Percentiles rank a stretch among this genome's conserved stretches.
Conservation (phyloP, 2,113 vertebrate species). For the Formicarius rufipectus region DNA sequence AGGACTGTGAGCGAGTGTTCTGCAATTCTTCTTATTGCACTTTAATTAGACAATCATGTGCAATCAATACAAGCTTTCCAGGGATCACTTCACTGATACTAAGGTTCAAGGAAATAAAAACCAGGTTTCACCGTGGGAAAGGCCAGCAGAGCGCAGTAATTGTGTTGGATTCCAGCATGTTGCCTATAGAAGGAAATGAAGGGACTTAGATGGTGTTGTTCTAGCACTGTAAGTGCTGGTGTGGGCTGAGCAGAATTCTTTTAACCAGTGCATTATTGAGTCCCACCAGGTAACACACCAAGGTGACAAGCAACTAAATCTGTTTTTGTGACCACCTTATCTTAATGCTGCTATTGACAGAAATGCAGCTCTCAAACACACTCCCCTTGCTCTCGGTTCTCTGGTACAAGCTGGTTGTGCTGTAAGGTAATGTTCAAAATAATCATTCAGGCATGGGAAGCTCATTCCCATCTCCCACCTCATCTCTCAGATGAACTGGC, state of each 20-base stretch:
- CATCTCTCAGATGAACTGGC: background rate
- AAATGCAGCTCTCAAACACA: background rate
- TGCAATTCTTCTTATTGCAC: constrained; percentile 12
- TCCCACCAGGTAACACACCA: background rate
- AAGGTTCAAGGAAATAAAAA: constrained; percentile 58
- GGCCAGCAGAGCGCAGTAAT: constrained; percentile 29
- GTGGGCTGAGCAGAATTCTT: background rate
- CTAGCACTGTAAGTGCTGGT: background rate
- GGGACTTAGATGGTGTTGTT: background rate
- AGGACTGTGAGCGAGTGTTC: background rate
- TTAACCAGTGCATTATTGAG: background rate
- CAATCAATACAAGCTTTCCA: constrained; percentile 56
- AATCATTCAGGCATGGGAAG: background rate
- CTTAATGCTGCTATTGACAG: background rate
- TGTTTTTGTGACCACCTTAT: background rate
- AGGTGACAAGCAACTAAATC: background rate
- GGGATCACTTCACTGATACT: constrained; percentile 36
- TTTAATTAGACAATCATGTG: constrained; percentile 56
- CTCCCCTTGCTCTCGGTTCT: background rate
- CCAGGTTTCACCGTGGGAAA: constrained; percentile 49
- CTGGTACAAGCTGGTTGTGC: background rate
- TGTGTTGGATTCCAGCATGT: background rate
- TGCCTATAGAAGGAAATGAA: background rate
- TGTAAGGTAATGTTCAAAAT: background rate
- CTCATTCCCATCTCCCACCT: constrained; percentile 14